A percentile compares a stretch with the other conserved stretches of the same genome.
phyloP scores from a whole-genome alignment of 2,888 invertebrate genomes.

The Zootermopsis nevadensis region DNA sequence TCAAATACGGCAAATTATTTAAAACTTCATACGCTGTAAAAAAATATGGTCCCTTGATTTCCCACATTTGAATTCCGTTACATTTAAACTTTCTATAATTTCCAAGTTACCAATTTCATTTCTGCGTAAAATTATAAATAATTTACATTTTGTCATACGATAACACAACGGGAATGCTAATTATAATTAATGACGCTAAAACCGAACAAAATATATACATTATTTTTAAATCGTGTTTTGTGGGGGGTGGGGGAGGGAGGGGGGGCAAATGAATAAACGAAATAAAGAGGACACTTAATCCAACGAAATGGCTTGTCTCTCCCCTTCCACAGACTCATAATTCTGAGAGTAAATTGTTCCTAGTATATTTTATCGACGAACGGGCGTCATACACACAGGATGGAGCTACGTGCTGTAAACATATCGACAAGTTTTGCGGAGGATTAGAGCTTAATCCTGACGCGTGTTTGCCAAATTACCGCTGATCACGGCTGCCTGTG shows the following conservation, averaged over 20 bases:
- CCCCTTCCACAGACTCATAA: slow-evolving; percentile 26
- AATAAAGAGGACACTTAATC: slow-evolving; percentile 31
- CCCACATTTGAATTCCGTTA: slow-evolving; percentile 36
- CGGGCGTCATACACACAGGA: neutral
- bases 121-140: slow-evolving; percentile 4
- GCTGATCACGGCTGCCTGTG: slow-evolving; percentile 18
- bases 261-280: neutral
- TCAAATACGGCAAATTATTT: slow-evolving; percentile 4
- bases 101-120: slow-evolving; percentile 23
- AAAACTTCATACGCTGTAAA: neutral
- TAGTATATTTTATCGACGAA: slow-evolving; percentile 38
- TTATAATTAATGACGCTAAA: slow-evolving; percentile 3
- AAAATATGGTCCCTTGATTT: slow-evolving; percentile 17
- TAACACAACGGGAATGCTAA: neutral
- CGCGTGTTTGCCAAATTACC: slow-evolving; percentile 40
- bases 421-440: slow-evolving; percentile 40
- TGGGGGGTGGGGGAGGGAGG: neutral
- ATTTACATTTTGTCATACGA: neutral
- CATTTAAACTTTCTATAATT: slow-evolving; percentile 1
- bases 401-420: slow-evolving; percentile 20
- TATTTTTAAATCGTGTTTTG: neutral
- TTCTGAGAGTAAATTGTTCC: slow-evolving; percentile 40
- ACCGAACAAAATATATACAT: neutral
- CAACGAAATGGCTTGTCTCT: slow-evolving; percentile 24
- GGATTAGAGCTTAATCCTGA: slow-evolving; percentile 33